These are phyloP conservation scores for Excalfactoria chinensis DNA, from an alignment of 2,113 vertebrate species.

Conservation along the genomic window DNA sequence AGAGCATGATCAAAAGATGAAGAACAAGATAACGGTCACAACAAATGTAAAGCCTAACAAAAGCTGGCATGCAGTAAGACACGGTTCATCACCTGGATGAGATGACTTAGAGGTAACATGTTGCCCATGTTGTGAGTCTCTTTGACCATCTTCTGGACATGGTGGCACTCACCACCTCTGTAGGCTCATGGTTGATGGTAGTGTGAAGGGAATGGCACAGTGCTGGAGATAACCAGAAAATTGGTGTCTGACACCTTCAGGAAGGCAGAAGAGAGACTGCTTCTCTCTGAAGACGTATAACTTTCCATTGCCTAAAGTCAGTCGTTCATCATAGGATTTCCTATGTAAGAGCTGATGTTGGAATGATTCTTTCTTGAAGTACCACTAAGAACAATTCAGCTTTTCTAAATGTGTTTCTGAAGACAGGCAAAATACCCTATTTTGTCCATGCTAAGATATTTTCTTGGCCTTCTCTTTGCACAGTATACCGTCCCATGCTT, in stretches of 20 bases:
- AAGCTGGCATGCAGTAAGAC: neutral
- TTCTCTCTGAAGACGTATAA: neutral
- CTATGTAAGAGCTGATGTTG: neutral
- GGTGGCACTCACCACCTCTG: fast-evolving
- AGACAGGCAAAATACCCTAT: neutral
- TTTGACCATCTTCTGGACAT: neutral
- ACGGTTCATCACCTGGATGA: neutral
- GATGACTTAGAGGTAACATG: fast-evolving
- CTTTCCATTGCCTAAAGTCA: neutral
- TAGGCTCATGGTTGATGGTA: neutral
- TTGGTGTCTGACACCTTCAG: neutral
- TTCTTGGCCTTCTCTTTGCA: neutral
- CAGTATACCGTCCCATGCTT: neutral
- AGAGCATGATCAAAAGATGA: neutral
- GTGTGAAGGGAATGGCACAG: fast-evolving
- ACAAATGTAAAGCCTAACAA: neutral
- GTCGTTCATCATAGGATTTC: neutral
- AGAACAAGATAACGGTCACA: neutral
- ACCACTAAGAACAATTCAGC: neutral
- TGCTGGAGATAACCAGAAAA: neutral
- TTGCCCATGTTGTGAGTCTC: neutral
- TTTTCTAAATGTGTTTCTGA: neutral
- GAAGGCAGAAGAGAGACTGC: fast-evolving
- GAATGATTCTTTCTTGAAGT: neutral
- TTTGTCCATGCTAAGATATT: neutral